Conservation (phyloP, 53 echinoderm and acorn worm genomes). For the Patiria pectinifera region DNA sequence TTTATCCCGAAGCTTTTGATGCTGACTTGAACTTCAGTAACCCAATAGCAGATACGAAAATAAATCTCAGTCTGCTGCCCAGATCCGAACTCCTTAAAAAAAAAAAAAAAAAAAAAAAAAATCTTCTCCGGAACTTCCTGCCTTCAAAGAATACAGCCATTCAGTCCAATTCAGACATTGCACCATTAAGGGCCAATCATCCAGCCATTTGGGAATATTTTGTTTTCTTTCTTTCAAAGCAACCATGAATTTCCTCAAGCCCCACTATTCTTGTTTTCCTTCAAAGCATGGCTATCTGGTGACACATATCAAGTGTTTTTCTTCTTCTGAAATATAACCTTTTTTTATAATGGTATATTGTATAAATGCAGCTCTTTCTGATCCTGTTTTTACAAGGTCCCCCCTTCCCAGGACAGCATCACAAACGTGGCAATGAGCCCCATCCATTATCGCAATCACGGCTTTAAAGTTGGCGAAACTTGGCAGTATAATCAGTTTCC, state of each 20-base stretch:
- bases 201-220: constrained; percentile 36
- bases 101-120: neutral
- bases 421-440: neutral
- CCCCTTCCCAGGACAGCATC: too few relatives aligned
- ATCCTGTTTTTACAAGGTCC: constrained; percentile 12
- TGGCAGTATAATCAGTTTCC: neutral
- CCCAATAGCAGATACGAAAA: neutral
- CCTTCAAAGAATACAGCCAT: constrained; percentile 12
- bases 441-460: neutral
- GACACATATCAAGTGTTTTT: constrained; percentile 41
- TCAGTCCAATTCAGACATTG: neutral
- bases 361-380: neutral
- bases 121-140: constrained; percentile 34
- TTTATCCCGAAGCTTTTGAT: too few relatives aligned
- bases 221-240: neutral
- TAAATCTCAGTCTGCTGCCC: neutral
- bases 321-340: neutral
- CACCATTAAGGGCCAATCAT: constrained; percentile 45
- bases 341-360: neutral
- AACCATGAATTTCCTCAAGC: neutral
- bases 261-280: constrained; percentile 5
- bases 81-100: neutral
- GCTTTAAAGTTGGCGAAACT: neutral
- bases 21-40: too few relatives aligned
- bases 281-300: constrained; percentile 43